Evolutionary conservation across 2,888 invertebrate genomes (phyloP).

Genomic region (Bombylius major): DNA sequence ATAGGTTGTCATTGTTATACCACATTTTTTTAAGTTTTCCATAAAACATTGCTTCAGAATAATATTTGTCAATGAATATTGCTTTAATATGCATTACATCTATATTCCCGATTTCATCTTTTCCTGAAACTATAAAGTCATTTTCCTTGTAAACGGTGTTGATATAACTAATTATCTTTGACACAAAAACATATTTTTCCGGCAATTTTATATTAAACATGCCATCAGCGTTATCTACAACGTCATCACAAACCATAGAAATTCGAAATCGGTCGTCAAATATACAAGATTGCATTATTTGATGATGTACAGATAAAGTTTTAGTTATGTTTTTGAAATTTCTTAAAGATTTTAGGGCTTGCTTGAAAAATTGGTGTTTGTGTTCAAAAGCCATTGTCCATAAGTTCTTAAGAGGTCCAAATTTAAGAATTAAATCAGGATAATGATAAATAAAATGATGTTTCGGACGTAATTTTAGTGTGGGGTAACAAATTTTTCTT

Average conservation of each 20-base stretch:
- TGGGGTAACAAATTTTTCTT: constrained; percentile 7
- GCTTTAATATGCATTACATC: too few species aligned
- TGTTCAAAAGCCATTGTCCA: constrained; percentile 19
- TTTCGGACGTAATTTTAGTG: constrained; percentile 10
- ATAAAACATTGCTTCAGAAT: too few species aligned
- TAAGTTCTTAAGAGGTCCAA: constrained; percentile 10
- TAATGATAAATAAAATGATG: constrained; percentile 15
- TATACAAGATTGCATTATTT: neutral
- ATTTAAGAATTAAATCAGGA: constrained; percentile 9
- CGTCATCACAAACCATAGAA: neutral
- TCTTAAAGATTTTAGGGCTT: constrained; percentile 7
- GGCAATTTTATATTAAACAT: neutral
- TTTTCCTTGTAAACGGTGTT: neutral
- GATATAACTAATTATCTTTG: neutral
- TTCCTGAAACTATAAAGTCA: neutral
- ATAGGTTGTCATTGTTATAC: too few species aligned
- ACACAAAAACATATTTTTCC: neutral
- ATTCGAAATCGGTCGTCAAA: neutral
- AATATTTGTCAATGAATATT: too few species aligned
- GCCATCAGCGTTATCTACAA: neutral
- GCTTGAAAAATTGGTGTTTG: constrained; percentile 20
- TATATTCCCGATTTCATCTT: neutral
- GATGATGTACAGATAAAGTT: neutral
- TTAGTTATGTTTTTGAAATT: constrained; percentile 16
- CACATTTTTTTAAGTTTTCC: too few species aligned